These are phyloP conservation scores for Polietes domitor DNA, from an alignment of 2,888 invertebrate species.

Conservation along the genomic window DNA sequence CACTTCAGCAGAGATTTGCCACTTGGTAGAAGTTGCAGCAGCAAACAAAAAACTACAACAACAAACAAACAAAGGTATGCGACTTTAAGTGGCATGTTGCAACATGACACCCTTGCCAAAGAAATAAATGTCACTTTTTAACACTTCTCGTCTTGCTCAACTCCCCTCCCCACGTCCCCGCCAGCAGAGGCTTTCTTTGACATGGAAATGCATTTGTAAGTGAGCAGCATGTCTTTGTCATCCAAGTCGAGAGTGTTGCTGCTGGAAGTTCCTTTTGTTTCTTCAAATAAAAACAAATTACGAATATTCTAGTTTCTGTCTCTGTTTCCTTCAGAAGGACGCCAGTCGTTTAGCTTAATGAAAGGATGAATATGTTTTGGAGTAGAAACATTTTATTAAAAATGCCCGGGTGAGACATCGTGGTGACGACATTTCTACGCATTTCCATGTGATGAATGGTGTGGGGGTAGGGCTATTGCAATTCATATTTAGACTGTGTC, in stretches of 20 bases:
- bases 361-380: neutral
- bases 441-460: too few relatives aligned
- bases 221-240: conserved; percentile 1
- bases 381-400: too few relatives aligned
- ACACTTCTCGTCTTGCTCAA: conserved; percentile 9
- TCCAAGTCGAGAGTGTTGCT: neutral
- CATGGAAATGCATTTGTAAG: neutral
- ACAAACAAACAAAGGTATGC: conserved; percentile 50
- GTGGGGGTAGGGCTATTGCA: too few relatives aligned
- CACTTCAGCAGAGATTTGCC: conserved; percentile 33
- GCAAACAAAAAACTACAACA: neutral
- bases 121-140: conserved; percentile 52
- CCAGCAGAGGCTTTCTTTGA: conserved; percentile 16
- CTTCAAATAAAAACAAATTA: neutral
- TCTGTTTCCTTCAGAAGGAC: neutral
- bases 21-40: neutral
- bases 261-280: neutral
- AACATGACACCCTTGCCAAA: conserved; percentile 57
- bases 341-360: neutral
- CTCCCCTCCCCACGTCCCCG: neutral
- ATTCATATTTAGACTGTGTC: too few relatives aligned
- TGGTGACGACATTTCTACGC: too few relatives aligned
- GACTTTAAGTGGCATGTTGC: conserved; percentile 62
- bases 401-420: too few relatives aligned
- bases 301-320: conserved; percentile 19